A percentile compares a stretch with the other conserved stretches of the same genome.
These are phyloP conservation scores for Propithecus perrieri DNA, from an alignment of 2,797 vertebrate genomes.

Conservation along the genomic window DNA sequence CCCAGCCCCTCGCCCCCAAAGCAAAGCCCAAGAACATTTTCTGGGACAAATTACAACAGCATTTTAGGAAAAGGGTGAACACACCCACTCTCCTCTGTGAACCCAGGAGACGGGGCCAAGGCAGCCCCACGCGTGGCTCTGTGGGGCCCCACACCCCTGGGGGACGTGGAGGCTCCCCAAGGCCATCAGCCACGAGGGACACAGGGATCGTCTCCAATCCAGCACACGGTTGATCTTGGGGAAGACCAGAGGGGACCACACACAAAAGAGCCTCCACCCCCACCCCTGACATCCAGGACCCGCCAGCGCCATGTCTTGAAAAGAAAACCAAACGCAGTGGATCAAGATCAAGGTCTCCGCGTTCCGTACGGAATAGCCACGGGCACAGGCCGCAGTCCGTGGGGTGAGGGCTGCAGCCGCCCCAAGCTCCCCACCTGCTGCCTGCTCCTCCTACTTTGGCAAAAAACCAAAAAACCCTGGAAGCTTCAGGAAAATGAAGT, in stretches of 20 bases:
- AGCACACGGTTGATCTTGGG: not conserved
- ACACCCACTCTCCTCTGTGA: rapidly evolving
- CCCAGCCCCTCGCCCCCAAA: not conserved
- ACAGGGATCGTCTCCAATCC: not conserved
- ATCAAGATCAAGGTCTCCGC: no score
- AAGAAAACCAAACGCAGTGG: rapidly evolving
- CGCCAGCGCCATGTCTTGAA: not conserved
- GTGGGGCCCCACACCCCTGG: not conserved
- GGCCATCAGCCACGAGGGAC: not conserved
- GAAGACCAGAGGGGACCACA: not conserved
- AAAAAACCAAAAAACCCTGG: conserved; percentile 37
- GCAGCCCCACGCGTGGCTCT: not conserved
- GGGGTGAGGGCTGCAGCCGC: not conserved
- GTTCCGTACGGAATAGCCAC: rapidly evolving
- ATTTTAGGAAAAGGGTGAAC: not conserved
- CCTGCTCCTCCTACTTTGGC: conserved; percentile 54
- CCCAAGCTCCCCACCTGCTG: not conserved
- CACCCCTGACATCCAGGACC: not conserved
- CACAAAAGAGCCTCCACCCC: not conserved
- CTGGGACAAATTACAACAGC: not conserved
- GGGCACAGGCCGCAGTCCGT: rapidly evolving
- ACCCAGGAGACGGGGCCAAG: not conserved
- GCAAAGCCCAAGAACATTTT: not conserved
- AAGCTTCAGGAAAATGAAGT: conserved; percentile 24
- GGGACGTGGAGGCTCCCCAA: not conserved